These are phyloP conservation scores for Centropyge bicolor DNA, from an alignment of 2,797 vertebrate genomes.

Conservation along the genomic window DNA sequence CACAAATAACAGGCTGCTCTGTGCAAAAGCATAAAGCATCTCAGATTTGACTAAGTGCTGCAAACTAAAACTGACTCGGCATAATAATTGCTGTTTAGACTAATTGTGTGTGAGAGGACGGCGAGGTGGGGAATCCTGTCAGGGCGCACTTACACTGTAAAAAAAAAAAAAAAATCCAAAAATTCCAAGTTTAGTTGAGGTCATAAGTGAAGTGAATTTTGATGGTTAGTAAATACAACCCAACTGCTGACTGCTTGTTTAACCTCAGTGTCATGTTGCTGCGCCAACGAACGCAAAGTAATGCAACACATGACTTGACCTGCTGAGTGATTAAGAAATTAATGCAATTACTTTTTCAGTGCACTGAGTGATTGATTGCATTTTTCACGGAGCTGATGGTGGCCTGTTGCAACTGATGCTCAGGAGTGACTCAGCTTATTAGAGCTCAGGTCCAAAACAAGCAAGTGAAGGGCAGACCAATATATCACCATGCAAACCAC, in stretches of 20 bases:
- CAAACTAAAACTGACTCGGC: conserved; percentile 45
- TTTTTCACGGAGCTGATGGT: conserved; percentile 5
- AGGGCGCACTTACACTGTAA: background rate
- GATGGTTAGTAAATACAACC: background rate
- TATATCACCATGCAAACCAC: conserved; percentile 18
- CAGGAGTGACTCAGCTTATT: conserved; percentile 28
- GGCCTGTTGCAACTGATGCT: conserved; percentile 25
- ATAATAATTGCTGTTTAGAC: conserved; percentile 49
- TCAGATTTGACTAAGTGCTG: conserved; percentile 48
- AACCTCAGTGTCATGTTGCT: background rate
- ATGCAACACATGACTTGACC: background rate
- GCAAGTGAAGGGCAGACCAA: conserved; percentile 1
- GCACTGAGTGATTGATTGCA: background rate
- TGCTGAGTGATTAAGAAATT: background rate
- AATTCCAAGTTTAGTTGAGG: too few species aligned
- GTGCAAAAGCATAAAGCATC: conserved; percentile 34
- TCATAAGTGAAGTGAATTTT: background rate
- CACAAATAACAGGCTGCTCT: conserved; percentile 26
- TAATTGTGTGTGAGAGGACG: conserved; percentile 34
- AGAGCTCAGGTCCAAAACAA: conserved; percentile 39
- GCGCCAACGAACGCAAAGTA: background rate
- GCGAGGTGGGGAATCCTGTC: conserved; percentile 17
- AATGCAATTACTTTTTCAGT: background rate
- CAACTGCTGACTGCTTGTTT: background rate
- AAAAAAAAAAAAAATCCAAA: too few species aligned